These are phyloP conservation scores for Globodera rostochiensis DNA, from an alignment of 1,140 invertebrate genomes.

Conservation along the genomic window DNA sequence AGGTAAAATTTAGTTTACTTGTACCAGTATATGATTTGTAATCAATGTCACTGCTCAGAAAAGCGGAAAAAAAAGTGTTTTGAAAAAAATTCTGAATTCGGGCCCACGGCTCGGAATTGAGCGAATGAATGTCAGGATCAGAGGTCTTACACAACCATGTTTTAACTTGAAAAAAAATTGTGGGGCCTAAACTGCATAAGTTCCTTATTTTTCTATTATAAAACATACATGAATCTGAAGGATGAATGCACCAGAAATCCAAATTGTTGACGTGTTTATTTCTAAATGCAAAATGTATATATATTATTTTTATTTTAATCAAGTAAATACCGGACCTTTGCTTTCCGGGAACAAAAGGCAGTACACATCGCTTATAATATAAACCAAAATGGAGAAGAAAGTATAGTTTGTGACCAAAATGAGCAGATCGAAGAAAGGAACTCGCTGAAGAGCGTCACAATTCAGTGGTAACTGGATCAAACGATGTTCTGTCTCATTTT, in stretches of 20 bases:
- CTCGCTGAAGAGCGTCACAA: slow-evolving; percentile 32
- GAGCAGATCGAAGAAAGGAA: slow-evolving; percentile 36
- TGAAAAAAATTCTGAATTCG: too few relatives aligned
- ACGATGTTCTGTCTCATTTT: background rate
- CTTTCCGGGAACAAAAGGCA: slow-evolving; percentile 35
- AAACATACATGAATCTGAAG: slow-evolving; percentile 37
- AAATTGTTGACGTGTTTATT: slow-evolving; percentile 40
- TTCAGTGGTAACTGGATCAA: slow-evolving; percentile 31
- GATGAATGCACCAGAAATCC: slow-evolving; percentile 35
- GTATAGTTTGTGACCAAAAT: slow-evolving; percentile 37
- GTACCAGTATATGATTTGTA: too few relatives aligned
- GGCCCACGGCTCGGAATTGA: too few relatives aligned
- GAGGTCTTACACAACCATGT: background rate
- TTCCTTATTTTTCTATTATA: background rate
- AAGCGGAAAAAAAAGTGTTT: too few relatives aligned
- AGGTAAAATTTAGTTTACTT: too few relatives aligned
- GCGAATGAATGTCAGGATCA: background rate
- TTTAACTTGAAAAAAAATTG: background rate
- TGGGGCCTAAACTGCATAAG: background rate
- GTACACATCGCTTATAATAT: slow-evolving; percentile 32
- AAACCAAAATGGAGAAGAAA: slow-evolving; percentile 37
- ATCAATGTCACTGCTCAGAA: too few relatives aligned
- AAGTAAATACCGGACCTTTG: slow-evolving; percentile 15
- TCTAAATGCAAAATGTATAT: slow-evolving; percentile 1
- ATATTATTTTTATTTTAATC: background rate